These are phyloP conservation scores for Watsonalla binaria DNA, from an alignment of 2,888 invertebrate genomes.

Conservation along the genomic window DNA sequence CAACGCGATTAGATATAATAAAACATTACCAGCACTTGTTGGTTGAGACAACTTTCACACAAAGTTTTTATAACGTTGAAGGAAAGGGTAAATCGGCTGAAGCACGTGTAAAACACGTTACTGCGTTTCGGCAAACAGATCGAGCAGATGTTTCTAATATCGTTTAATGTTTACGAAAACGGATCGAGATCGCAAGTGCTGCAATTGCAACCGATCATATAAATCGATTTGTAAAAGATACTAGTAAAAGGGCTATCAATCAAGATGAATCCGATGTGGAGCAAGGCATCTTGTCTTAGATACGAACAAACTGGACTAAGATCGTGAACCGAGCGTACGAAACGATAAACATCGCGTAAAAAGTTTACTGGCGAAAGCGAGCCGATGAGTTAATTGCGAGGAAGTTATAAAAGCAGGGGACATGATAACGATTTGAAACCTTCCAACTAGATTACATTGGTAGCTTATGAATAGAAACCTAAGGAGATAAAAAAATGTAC, in stretches of 20 bases:
- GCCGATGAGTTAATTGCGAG: slow-evolving; percentile 3
- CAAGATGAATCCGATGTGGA: slow-evolving; percentile 44
- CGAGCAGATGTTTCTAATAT: slow-evolving; percentile 26
- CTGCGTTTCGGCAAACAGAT: slow-evolving; percentile 32
- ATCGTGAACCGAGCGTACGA: slow-evolving; percentile 24
- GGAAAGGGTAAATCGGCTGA: slow-evolving; percentile 18
- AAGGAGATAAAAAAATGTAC: too few species aligned
- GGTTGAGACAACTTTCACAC: slow-evolving; percentile 29
- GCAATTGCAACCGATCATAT: slow-evolving; percentile 45
- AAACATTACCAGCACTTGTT: slow-evolving; percentile 4
- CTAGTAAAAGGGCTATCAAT: slow-evolving; percentile 51
- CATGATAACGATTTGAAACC: slow-evolving; percentile 7
- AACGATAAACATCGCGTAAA: slow-evolving; percentile 21
- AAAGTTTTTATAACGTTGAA: slow-evolving; percentile 10
- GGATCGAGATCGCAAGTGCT: slow-evolving; percentile 33
- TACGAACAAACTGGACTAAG: slow-evolving; percentile 29
- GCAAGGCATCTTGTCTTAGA: slow-evolving; percentile 41
- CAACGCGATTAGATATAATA: slow-evolving; percentile 23
- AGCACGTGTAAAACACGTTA: slow-evolving; percentile 34
- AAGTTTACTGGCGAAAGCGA: slow-evolving; percentile 11
- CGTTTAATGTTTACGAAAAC: slow-evolving; percentile 37
- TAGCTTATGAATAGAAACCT: too few species aligned
- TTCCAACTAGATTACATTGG: too few species aligned
- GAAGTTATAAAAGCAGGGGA: slow-evolving; percentile 5
- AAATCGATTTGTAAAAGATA: slow-evolving; percentile 56